Evolutionary conservation across 92 coral and sea anemone genomes (phyloP).

Genomic region (Montipora capitata): DNA sequence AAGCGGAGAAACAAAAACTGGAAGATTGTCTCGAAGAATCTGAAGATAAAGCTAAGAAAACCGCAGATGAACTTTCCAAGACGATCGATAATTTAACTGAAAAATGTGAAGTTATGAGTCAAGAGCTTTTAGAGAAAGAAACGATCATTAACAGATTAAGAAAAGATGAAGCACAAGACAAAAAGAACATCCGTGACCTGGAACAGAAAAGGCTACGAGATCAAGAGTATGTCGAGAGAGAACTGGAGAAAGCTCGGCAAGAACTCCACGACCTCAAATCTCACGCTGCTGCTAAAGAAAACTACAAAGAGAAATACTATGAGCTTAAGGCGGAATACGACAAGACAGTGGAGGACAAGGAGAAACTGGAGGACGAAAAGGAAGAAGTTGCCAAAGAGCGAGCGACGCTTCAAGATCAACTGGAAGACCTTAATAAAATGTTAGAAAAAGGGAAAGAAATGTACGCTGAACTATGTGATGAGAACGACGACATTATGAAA

Average conservation of each 20-base stretch:
- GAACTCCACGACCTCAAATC: constrained; percentile 20
- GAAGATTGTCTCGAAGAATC: constrained; percentile 39
- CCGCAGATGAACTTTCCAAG: constrained; percentile 68
- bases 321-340: constrained; percentile 18
- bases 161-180: constrained; percentile 55
- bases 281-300: background rate
- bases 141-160: constrained; percentile 61
- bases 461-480: constrained; percentile 70
- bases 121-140: constrained; percentile 82
- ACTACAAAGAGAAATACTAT: constrained; percentile 35
- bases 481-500: constrained; percentile 79
- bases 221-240: constrained; percentile 35
- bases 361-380: constrained; percentile 38
- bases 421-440: constrained; percentile 57
- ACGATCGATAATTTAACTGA: constrained; percentile 67
- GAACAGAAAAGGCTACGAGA: constrained; percentile 51
- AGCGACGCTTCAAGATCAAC: constrained; percentile 60
- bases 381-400: constrained; percentile 51
- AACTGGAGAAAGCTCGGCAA: constrained; percentile 25
- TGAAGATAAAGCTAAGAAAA: constrained; percentile 52
- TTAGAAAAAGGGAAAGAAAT: constrained; percentile 76
- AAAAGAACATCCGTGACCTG: constrained; percentile 55
- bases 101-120: constrained; percentile 76
- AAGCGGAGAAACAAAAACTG: constrained; percentile 27
- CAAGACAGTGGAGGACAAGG: constrained; percentile 16